A percentile compares a stretch with the other conserved stretches of the same genome.
phyloP scores from a whole-genome alignment of 2,888 invertebrate genomes.

The Hanleya hanleyi region DNA sequence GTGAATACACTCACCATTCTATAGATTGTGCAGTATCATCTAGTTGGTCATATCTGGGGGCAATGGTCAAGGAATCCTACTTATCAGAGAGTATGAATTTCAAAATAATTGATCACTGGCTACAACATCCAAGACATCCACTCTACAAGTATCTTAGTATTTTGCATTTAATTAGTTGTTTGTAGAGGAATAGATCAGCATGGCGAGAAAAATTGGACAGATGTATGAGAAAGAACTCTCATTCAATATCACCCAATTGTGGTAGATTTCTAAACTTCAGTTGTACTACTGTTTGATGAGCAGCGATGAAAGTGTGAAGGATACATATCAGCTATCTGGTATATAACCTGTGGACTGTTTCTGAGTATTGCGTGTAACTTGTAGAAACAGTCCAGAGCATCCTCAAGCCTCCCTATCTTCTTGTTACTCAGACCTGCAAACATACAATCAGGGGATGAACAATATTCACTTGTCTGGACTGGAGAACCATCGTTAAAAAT shows the following conservation, averaged over 20 bases:
- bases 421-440: constrained; percentile 82
- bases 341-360: constrained; percentile 83
- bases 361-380: constrained; percentile 83
- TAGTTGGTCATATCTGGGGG: constrained; percentile 79
- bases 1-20: constrained; percentile 71
- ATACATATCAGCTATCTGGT: constrained; percentile 84
- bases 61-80: neutral
- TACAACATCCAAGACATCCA: too few relatives aligned
- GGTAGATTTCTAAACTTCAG: too few relatives aligned
- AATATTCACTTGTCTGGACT: neutral
- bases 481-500: neutral
- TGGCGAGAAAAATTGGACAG: too few relatives aligned
- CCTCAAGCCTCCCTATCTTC: constrained; percentile 80
- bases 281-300: too few relatives aligned
- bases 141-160: too few relatives aligned
- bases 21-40: constrained; percentile 77
- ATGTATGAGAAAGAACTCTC: too few relatives aligned
- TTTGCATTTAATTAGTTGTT: too few relatives aligned
- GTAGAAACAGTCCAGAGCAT: constrained; percentile 86
- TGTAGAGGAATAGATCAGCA: too few relatives aligned
- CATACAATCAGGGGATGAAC: neutral
- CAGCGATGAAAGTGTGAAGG: too few relatives aligned
- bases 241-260: too few relatives aligned
- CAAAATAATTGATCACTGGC: too few relatives aligned
- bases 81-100: too few relatives aligned